phyloP scores from a whole-genome alignment of 1,140 invertebrate genomes.

The Heliconius melpomene region DNA sequence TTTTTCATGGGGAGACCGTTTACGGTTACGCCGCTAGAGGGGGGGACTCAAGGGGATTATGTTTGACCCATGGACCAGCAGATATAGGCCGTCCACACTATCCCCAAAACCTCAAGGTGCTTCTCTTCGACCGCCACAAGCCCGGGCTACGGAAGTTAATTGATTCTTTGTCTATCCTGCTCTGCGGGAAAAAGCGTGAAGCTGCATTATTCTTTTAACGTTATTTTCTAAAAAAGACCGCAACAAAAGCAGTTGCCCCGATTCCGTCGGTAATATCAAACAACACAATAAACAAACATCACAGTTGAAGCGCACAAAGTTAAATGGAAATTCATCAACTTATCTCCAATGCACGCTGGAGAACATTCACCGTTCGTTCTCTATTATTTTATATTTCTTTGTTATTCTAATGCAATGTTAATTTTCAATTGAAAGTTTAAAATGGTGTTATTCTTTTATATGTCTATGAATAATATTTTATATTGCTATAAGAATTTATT shows the following conservation, averaged over 20 bases:
- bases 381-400: constrained; percentile 13
- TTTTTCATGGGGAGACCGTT: too few relatives aligned
- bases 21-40: too few relatives aligned
- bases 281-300: neutral
- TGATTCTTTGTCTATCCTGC: neutral
- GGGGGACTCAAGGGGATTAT: too few relatives aligned
- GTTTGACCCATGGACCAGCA: too few relatives aligned
- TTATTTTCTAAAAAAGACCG: neutral
- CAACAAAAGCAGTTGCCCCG: neutral
- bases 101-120: too few relatives aligned
- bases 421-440: neutral
- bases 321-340: constrained; percentile 3
- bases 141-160: too few relatives aligned
- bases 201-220: neutral
- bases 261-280: neutral
- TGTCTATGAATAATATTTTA: neutral
- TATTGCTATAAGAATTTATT: neutral
- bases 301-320: neutral
- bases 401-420: constrained; percentile 9
- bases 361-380: neutral
- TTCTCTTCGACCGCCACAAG: too few relatives aligned
- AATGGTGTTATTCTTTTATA: neutral
- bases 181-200: neutral
- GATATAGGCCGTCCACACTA: too few relatives aligned
- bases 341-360: neutral